phyloP scores from a whole-genome alignment of 2,113 vertebrate genomes.

The Atlantisia rogersi region DNA sequence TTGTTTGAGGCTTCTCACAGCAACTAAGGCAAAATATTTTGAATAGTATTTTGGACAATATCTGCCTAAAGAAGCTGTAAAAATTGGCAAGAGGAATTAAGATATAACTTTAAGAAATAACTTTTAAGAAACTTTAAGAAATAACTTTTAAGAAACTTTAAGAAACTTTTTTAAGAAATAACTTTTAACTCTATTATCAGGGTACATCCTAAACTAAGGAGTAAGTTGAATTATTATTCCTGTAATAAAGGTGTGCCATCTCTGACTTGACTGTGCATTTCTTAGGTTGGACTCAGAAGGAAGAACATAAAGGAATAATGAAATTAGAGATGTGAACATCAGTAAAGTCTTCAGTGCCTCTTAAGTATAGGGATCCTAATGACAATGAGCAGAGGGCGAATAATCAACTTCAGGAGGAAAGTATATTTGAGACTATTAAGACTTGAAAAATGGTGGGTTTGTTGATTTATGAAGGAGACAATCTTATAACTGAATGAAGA shows the following conservation, averaged over 20 bases:
- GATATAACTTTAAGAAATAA: not conserved
- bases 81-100: not conserved
- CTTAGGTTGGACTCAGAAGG: not conserved
- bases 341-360: not conserved
- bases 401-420: not conserved
- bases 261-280: not conserved
- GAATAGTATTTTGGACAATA: not conserved
- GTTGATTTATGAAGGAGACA: not conserved
- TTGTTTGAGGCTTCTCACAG: not conserved
- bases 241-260: not conserved
- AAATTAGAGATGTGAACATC: not conserved
- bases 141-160: constrained; percentile 16
- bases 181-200: not conserved
- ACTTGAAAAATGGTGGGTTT: not conserved
- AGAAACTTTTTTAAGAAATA: too few relatives aligned
- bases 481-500: not conserved
- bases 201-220: not conserved
- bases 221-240: not conserved
- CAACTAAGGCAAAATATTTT: not conserved
- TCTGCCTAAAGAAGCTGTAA: not conserved
- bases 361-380: not conserved
- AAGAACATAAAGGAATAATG: not conserved
- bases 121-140: constrained; percentile 15
- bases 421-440: not conserved
- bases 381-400: not conserved